phyloP scores from a whole-genome alignment of 2,797 vertebrate species.

The Kryptopterus vitreolus region DNA sequence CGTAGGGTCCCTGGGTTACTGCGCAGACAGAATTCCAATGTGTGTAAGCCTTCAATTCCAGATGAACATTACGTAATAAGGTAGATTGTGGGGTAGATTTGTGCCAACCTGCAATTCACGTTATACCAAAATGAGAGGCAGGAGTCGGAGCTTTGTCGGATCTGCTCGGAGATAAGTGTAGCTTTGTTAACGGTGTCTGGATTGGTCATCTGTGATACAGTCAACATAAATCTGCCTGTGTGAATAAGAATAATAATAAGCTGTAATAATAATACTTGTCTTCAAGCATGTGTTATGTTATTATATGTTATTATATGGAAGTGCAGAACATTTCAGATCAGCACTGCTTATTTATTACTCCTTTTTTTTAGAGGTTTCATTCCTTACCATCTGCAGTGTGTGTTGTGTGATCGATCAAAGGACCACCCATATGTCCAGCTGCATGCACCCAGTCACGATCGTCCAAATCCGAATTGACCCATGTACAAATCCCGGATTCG shows the following conservation, averaged over 20 bases:
- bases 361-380: neutral
- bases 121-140: slow-evolving; percentile 75
- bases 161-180: slow-evolving; percentile 70
- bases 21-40: slow-evolving; percentile 19
- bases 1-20: slow-evolving; percentile 67
- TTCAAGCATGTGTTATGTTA: too few species aligned
- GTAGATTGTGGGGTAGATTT: neutral
- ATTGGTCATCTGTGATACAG: slow-evolving; percentile 50
- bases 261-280: too few species aligned
- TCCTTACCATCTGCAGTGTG: slow-evolving; percentile 66
- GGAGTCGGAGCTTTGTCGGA: slow-evolving; percentile 55
- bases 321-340: neutral
- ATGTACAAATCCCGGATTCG: slow-evolving; percentile 71
- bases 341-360: neutral
- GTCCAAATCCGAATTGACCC: slow-evolving; percentile 59
- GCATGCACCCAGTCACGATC: slow-evolving; percentile 50
- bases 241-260: too few species aligned
- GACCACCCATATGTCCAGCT: slow-evolving; percentile 63
- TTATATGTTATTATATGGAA: neutral
- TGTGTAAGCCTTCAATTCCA: neutral
- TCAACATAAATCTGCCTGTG: slow-evolving; percentile 73
- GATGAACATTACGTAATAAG: neutral
- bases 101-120: slow-evolving; percentile 68
- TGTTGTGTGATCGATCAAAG: slow-evolving; percentile 68
- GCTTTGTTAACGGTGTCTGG: slow-evolving; percentile 51